phyloP scores from a whole-genome alignment of 2,888 invertebrate species.

The Ceratothoa steindachneri region DNA sequence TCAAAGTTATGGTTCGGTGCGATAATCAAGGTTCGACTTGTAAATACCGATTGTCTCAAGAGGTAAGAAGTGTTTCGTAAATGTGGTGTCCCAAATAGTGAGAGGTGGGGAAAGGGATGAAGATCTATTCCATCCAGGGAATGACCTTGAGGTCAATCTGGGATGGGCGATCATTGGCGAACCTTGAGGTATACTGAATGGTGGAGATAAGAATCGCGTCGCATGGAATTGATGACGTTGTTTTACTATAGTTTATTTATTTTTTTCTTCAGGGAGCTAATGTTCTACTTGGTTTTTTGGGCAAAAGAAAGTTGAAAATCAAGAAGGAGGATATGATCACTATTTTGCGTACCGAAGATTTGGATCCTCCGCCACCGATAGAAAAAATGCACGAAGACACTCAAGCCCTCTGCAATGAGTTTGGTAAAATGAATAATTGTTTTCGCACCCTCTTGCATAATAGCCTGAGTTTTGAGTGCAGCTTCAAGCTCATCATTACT shows the following conservation, averaged over 20 bases:
- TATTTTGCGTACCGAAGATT: conserved; percentile 74
- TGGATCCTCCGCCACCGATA: conserved; percentile 72
- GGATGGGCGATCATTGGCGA: too few relatives aligned
- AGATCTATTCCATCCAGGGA: too few relatives aligned
- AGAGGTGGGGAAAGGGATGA: not conserved
- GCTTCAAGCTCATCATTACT: too few relatives aligned
- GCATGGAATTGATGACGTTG: too few relatives aligned
- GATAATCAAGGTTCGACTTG: conserved; percentile 85
- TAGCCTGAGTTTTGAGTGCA: too few relatives aligned
- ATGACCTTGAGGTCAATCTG: too few relatives aligned
- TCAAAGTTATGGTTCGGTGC: conserved; percentile 87
- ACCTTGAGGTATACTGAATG: too few relatives aligned
- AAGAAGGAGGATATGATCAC: conserved; percentile 71
- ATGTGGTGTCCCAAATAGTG: not conserved
- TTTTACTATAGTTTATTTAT: too few relatives aligned
- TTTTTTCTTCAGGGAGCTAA: conserved; percentile 61
- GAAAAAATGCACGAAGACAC: conserved; percentile 63
- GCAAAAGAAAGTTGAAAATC: conserved; percentile 66
- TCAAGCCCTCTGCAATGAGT: conserved; percentile 64
- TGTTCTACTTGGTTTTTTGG: conserved; percentile 69
- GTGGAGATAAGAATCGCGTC: too few relatives aligned
- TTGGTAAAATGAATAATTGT: conserved; percentile 62
- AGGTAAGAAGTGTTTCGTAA: conserved; percentile 57
- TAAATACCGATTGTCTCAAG: conserved; percentile 84
- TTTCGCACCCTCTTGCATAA: too few relatives aligned